These are phyloP conservation scores for Platysternon megacephalum DNA, from an alignment of 2,113 vertebrate genomes.

Conservation along the genomic window DNA sequence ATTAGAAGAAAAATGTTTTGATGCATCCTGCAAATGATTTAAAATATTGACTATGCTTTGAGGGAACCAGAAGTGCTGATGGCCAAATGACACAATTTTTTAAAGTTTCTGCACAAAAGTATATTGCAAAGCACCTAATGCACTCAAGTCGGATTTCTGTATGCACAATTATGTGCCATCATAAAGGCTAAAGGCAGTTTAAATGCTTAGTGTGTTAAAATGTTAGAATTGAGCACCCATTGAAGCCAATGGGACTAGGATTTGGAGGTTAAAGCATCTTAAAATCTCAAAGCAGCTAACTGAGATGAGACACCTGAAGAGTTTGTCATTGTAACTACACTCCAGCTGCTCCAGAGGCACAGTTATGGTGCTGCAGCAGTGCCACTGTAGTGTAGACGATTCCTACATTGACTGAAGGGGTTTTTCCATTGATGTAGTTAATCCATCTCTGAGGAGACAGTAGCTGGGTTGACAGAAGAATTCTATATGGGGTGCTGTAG, in stretches of 20 bases:
- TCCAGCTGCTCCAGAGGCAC: neutral
- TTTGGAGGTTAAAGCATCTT: neutral
- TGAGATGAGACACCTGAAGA: neutral
- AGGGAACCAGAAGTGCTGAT: neutral
- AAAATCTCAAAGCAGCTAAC: neutral
- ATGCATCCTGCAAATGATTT: neutral
- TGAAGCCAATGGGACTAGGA: neutral
- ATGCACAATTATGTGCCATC: rapidly evolving
- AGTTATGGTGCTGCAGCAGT: neutral
- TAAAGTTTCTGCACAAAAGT: neutral
- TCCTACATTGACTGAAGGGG: neutral
- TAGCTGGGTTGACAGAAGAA: neutral
- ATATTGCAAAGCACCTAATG: neutral
- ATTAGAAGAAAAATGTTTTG: neutral
- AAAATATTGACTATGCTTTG: neutral
- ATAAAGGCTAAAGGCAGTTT: neutral
- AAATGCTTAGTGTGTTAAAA: neutral
- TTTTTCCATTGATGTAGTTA: neutral
- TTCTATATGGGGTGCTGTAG: neutral
- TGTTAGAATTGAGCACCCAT: neutral
- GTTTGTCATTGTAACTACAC: neutral
- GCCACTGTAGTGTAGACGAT: neutral
- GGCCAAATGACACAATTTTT: neutral
- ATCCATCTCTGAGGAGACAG: neutral
- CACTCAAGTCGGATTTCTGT: neutral